These are phyloP conservation scores for Hirundo rustica DNA, from an alignment of 2,797 vertebrate species.

Conservation along the genomic window DNA sequence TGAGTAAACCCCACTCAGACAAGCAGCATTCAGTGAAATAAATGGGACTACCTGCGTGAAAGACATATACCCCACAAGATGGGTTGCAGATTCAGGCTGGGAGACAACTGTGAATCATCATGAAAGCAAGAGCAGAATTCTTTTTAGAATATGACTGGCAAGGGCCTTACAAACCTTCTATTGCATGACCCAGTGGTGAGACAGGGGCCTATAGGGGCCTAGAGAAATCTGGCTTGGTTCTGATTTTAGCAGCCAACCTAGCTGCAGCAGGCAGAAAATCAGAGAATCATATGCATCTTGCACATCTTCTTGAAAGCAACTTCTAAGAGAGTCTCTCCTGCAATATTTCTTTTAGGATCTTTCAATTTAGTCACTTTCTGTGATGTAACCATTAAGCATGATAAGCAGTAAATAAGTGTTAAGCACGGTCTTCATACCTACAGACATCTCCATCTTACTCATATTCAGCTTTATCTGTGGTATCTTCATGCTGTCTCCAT, in stretches of 20 bases:
- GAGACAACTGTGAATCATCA: neutral
- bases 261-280: neutral
- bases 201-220: neutral
- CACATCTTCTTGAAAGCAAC: neutral
- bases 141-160: neutral
- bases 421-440: neutral
- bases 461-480: neutral
- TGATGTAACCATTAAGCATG: neutral
- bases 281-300: neutral
- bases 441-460: neutral
- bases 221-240: neutral
- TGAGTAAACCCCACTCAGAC: neutral
- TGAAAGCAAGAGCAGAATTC: neutral
- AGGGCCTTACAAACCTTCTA: neutral
- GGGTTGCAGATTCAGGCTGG: neutral
- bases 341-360: neutral
- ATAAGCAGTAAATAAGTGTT: neutral
- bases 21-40: neutral
- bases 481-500: fast-evolving
- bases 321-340: neutral
- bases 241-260: neutral
- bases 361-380: neutral
- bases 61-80: neutral
- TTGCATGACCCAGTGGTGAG: neutral
- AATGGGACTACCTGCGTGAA: neutral